Conservation (phyloP, 2,797 vertebrate species). For the Sitta carolinensis region DNA sequence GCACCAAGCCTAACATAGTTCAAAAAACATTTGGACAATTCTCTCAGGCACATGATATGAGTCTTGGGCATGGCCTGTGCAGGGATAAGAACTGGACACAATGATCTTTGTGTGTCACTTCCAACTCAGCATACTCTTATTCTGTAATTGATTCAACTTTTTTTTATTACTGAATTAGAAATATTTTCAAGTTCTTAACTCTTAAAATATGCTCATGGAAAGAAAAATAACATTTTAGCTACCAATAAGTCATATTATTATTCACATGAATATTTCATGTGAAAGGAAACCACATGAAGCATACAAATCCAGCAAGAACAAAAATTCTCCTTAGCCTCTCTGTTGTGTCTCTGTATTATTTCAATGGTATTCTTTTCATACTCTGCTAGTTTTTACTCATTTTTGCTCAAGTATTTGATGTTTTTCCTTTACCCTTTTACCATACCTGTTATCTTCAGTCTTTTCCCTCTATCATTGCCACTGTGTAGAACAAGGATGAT, state of each 20-base stretch:
- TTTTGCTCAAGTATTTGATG: not conserved
- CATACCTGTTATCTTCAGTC: not conserved
- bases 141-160: not conserved
- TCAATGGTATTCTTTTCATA: rapidly evolving
- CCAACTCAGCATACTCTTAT: not conserved
- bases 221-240: not conserved
- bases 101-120: not conserved
- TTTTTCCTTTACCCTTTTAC: not conserved
- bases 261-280: not conserved
- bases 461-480: not conserved
- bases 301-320: not conserved
- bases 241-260: not conserved
- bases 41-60: not conserved
- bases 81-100: not conserved
- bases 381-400: not conserved
- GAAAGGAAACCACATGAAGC: not conserved
- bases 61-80: not conserved
- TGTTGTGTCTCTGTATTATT: not conserved
- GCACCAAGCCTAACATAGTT: not conserved
- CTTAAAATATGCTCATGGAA: not conserved
- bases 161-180: not conserved
- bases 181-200: not conserved
- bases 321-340: not conserved
- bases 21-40: not conserved
- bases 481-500: not conserved